These are phyloP conservation scores for Siderastrea radians DNA, from an alignment of 92 coral and sea anemone species.

Conservation along the genomic window DNA sequence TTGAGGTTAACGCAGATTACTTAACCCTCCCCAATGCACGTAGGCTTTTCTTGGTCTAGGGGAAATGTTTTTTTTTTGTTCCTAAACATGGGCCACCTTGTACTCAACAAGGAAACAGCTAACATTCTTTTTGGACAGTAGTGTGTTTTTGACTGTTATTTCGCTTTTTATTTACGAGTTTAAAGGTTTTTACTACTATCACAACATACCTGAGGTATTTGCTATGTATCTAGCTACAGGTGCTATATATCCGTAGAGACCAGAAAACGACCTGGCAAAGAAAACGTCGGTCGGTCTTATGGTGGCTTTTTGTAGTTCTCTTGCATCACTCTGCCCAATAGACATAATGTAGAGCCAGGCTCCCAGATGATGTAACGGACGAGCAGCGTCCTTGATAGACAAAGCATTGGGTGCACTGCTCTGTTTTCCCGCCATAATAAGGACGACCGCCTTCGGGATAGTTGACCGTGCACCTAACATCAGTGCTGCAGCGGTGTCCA, in stretches of 20 bases:
- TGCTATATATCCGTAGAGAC: conserved; percentile 35
- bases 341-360: conserved; percentile 58
- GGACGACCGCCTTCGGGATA: conserved; percentile 58
- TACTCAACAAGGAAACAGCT: no score
- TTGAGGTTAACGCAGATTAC: no score
- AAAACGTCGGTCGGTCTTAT: conserved; percentile 41
- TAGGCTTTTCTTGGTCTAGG: no score
- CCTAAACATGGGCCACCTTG: no score
- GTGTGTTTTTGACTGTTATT: no score
- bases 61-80: no score
- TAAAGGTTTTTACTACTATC: no score
- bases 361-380: conserved; percentile 54
- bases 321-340: conserved; percentile 41
- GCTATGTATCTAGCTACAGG: conserved; percentile 39
- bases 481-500: conserved; percentile 60
- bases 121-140: no score
- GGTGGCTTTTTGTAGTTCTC: conserved; percentile 31
- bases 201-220: conserved; percentile 35
- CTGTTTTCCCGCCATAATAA: conserved; percentile 60
- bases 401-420: conserved; percentile 25
- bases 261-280: conserved; percentile 37
- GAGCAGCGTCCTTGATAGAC: conserved; percentile 36
- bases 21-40: no score
- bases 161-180: no score
- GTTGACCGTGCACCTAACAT: conserved; percentile 36